Evolutionary conservation across 2,888 invertebrate species (phyloP), one percentile per base, ranked within the genome.

Genomic region (Caenorhabditis sp.): DNA sequence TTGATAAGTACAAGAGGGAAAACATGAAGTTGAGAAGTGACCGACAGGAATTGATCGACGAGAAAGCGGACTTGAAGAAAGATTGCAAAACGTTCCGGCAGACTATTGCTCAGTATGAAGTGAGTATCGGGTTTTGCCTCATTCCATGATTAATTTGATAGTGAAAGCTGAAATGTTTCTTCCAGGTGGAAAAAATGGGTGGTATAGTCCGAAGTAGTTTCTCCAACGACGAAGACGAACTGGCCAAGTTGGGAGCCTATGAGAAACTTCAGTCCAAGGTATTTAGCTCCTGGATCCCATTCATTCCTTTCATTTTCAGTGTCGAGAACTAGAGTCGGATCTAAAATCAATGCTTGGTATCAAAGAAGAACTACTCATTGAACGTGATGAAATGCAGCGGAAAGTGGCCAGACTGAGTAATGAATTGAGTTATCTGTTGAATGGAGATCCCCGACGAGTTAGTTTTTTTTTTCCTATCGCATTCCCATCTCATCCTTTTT

Each of bases 51-150:
- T 24, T 86, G 8, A 2, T 74, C 1, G 85, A 80, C 14, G 86
- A 87, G 47, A 84, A 86, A 47, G 10, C 66, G 0, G 88, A 88
- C 64, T 80, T 87, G 35, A 83, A 85, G 41, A 87, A 87, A 51
- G 88, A 88, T 58, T 88, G 88, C 75, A 88, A 87, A 81, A 85
- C 83, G 0, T 87, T 87, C 47, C 77, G 88, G 8, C 87, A 87
- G 35, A 84, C 85, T n/a, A 85, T 88, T 54, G 88, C 88, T 0
- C 83, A 80, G 49, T 82, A 76, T 51, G 87, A 88, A 76, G 88
- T 79, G 6, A 12, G 38, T 72, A n/a, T n/a, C n/a, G 7, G 16
- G 1, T 63, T 49, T 49, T 6, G 6, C 35, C 22, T n/a, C n/a
- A n/a, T n/a, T n/a, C n/a, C n/a, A n/a, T n/a, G n/a, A n/a, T n/a